phyloP scores from a whole-genome alignment of 2,797 vertebrate species.

The Alauda arvensis region DNA sequence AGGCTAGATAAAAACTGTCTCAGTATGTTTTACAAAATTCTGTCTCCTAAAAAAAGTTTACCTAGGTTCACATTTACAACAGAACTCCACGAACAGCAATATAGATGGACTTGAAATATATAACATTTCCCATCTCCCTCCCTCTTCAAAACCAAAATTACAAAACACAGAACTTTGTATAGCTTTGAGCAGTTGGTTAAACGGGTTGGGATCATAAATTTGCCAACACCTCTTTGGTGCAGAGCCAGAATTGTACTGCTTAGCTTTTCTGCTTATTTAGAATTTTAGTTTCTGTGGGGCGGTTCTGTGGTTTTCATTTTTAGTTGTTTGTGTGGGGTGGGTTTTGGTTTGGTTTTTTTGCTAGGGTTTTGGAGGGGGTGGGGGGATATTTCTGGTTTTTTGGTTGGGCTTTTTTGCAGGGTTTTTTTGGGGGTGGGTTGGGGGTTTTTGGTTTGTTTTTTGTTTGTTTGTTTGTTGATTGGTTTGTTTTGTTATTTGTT shows the following conservation, averaged over 20 bases:
- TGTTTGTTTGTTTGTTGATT: neutral
- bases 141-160: slow-evolving; percentile 13
- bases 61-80: neutral
- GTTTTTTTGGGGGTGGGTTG: neutral
- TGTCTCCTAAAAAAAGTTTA: neutral
- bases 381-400: neutral
- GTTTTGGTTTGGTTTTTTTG: neutral
- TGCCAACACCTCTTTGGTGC: slow-evolving; percentile 4
- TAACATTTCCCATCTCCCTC: neutral
- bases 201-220: neutral
- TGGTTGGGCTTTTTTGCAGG: neutral
- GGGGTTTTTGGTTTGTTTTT: neutral
- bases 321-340: neutral
- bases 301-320: neutral
- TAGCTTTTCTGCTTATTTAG: neutral
- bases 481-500: neutral
- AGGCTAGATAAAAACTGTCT: neutral
- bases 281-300: neutral
- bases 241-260: neutral
- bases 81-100: neutral
- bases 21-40: neutral
- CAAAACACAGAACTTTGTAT: neutral
- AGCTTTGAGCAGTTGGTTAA: slow-evolving; percentile 16
- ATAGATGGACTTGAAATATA: neutral
- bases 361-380: accelerated